A percentile compares a stretch with the other conserved stretches of the same genome.
These are phyloP conservation scores for Taurulus bubalis DNA, from an alignment of 2,113 vertebrate species.

Conservation along the genomic window DNA sequence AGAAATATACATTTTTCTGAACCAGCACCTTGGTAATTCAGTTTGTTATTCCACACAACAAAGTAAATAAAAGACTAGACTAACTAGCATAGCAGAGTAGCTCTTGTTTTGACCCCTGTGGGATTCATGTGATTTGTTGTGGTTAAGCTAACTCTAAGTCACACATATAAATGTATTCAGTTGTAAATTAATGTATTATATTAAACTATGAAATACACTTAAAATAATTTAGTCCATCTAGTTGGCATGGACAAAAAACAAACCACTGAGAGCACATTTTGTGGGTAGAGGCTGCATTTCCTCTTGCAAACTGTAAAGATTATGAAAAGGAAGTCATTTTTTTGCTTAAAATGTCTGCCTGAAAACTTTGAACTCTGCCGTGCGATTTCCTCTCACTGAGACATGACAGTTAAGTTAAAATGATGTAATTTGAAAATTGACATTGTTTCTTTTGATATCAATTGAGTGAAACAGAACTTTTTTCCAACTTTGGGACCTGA, in stretches of 20 bases:
- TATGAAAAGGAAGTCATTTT: neutral
- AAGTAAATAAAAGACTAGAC: neutral
- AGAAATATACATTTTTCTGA: no score
- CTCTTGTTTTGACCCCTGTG: neutral
- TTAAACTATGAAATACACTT: neutral
- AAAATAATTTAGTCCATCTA: no score
- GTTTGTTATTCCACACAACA: neutral
- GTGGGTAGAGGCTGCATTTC: neutral
- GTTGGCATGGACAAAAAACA: neutral
- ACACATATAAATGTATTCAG: neutral
- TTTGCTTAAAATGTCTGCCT: no score
- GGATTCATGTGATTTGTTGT: neutral
- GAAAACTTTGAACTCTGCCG: neutral
- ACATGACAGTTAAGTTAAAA: no score
- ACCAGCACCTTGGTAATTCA: no score
- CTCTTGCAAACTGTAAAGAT: neutral
- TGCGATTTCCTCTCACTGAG: neutral
- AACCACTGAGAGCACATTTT: no score
- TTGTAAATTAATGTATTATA: neutral
- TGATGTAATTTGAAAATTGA: neutral
- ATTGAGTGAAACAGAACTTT: neutral
- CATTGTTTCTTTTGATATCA: neutral
- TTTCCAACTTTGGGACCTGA: neutral
- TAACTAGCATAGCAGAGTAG: conserved; percentile 1
- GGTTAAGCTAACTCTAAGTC: neutral